Conservation (phyloP, 2,113 vertebrate genomes). For the Galbula dea region DNA sequence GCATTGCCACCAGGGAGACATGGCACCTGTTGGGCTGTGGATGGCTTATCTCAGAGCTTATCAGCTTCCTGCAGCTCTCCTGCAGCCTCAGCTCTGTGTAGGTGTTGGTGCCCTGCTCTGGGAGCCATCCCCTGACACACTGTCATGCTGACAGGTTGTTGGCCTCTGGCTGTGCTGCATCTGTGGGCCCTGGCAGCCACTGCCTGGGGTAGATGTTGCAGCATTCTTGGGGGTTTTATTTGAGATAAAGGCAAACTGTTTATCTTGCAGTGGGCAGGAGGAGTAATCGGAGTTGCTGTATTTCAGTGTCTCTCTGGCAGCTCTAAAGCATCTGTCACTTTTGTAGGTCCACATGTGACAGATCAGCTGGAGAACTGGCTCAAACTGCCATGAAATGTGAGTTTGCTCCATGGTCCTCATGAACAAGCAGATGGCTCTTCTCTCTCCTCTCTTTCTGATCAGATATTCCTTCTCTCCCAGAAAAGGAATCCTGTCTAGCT, state of each 20-base stretch:
- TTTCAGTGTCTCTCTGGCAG: neutral
- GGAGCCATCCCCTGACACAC: neutral
- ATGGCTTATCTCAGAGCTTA: neutral
- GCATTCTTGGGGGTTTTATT: neutral
- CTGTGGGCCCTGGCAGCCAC: neutral
- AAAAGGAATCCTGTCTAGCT: neutral
- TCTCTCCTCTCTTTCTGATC: neutral
- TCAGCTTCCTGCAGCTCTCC: neutral
- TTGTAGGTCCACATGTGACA: neutral
- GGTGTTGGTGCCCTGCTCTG: neutral
- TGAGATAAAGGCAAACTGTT: neutral
- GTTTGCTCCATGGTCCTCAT: neutral
- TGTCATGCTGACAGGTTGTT: neutral
- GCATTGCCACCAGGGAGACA: rapidly evolving
- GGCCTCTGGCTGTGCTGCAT: neutral
- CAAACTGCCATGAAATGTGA: neutral
- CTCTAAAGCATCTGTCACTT: neutral
- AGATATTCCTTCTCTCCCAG: neutral
- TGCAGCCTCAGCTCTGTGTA: neutral
- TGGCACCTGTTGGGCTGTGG: neutral
- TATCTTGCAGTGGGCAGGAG: neutral
- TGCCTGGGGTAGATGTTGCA: neutral
- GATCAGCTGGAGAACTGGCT: neutral
- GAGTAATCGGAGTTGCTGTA: neutral
- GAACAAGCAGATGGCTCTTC: neutral